Evolutionary conservation across 2,113 vertebrate genomes (phyloP).

Genomic region (Neolamprologus fasciatus): DNA sequence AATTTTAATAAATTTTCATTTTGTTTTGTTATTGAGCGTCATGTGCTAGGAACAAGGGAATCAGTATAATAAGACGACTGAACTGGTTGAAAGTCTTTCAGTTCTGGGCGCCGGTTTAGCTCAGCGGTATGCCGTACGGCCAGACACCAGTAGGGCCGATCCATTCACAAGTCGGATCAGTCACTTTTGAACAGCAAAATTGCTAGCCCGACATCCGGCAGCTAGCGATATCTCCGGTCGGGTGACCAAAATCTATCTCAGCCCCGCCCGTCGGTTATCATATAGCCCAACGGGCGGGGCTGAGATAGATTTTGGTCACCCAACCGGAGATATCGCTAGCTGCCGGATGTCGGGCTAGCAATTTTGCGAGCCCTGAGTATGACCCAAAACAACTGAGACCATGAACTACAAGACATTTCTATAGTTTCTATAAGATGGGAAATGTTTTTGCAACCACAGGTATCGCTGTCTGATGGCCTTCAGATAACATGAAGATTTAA

Average conservation of each 20-base stretch:
- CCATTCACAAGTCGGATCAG: neutral
- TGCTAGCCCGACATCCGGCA: no score
- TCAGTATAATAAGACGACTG: fast-evolving
- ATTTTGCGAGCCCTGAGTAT: neutral
- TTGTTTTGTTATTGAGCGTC: neutral
- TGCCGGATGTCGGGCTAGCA: no score
- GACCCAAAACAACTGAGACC: neutral
- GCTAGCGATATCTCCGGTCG: no score
- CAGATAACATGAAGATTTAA: neutral
- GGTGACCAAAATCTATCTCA: no score
- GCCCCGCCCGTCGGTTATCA: no score
- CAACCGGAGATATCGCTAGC: no score
- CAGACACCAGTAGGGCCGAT: neutral
- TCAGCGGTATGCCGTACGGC: fast-evolving
- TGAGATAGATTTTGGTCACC: no score
- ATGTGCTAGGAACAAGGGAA: neutral
- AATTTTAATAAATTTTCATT: neutral
- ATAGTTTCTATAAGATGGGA: neutral
- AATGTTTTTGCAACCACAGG: neutral
- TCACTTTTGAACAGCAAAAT: neutral
- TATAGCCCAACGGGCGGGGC: no score
- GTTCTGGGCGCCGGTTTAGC: neutral
- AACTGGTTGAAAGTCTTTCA: neutral
- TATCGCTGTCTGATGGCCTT: neutral
- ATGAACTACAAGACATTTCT: neutral